Conservation (phyloP, 2,113 vertebrate species). For the Pterocles burchelli region DNA sequence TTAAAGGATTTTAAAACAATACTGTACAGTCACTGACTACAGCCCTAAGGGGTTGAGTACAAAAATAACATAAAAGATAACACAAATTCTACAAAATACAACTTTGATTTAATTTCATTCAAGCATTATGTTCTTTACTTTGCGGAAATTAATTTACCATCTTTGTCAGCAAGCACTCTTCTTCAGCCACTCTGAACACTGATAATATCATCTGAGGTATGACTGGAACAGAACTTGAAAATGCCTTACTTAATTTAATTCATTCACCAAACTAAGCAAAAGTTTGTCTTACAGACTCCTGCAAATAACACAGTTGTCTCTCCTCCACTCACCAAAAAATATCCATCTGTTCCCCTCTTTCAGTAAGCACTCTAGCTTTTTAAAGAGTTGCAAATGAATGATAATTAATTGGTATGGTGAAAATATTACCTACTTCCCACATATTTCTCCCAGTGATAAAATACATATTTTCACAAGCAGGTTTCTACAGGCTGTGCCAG, state of each 20-base stretch:
- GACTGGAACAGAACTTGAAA: not conserved
- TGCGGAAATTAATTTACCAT: slow-evolving; percentile 1
- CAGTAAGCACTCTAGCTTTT: not conserved
- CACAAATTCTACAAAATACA: not conserved
- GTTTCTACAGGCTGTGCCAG: not conserved
- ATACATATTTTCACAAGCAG: not conserved
- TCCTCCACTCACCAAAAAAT: not conserved
- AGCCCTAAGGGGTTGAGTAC: not conserved
- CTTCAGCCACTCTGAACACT: not conserved
- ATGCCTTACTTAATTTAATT: not conserved
- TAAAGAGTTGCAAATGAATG: not conserved
- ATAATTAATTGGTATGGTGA: not conserved
- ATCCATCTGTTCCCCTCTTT: not conserved
- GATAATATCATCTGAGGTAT: not conserved
- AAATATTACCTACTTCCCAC: not conserved
- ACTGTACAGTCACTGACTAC: not conserved
- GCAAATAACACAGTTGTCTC: not conserved
- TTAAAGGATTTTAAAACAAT: slow-evolving; percentile 38
- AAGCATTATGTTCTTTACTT: slow-evolving; percentile 6
- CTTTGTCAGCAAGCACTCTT: not conserved
- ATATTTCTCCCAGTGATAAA: not conserved
- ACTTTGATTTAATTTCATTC: slow-evolving; percentile 28
- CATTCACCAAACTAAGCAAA: not conserved
- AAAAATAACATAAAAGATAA: slow-evolving; percentile 26
- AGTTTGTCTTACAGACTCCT: not conserved